Evolutionary conservation across 2,888 invertebrate species (phyloP).

Genomic region (Chorisops tibialis): DNA sequence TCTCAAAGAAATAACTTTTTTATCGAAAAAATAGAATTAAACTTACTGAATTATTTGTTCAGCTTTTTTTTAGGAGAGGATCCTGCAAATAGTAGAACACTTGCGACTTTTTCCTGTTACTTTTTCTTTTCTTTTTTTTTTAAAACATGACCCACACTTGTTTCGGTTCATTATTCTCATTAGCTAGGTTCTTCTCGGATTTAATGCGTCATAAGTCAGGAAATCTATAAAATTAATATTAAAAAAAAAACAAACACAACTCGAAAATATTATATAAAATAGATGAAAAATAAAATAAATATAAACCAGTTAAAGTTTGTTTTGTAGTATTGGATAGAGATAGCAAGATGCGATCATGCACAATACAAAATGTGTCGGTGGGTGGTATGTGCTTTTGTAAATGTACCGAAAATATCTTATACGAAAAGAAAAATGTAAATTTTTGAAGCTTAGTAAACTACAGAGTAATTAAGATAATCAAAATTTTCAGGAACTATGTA

Average conservation of each 20-base stretch:
- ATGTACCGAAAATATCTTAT: no score
- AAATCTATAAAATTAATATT: slow-evolving; percentile 21
- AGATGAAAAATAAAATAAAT: not conserved
- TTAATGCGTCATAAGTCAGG: slow-evolving; percentile 28
- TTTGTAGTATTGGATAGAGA: not conserved
- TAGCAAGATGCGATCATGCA: not conserved
- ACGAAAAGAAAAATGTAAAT: no score
- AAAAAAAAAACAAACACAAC: no score
- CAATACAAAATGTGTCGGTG: not conserved
- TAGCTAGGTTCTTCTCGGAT: not conserved
- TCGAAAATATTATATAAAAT: not conserved
- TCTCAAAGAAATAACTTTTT: no score
- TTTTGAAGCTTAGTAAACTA: no score
- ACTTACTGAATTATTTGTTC: slow-evolving; percentile 13
- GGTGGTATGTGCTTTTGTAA: no score
- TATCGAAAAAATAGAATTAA: not conserved
- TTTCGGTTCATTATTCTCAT: slow-evolving; percentile 4
- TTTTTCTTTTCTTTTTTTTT: no score
- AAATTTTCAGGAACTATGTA: no score
- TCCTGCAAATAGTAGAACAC: slow-evolving; percentile 10
- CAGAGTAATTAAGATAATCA: no score
- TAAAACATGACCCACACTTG: not conserved
- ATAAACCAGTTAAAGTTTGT: not conserved
- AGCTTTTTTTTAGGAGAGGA: no score
- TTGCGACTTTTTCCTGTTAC: no score